phyloP scores from a whole-genome alignment of 2,113 vertebrate species.

The Macroglossus sobrinus region DNA sequence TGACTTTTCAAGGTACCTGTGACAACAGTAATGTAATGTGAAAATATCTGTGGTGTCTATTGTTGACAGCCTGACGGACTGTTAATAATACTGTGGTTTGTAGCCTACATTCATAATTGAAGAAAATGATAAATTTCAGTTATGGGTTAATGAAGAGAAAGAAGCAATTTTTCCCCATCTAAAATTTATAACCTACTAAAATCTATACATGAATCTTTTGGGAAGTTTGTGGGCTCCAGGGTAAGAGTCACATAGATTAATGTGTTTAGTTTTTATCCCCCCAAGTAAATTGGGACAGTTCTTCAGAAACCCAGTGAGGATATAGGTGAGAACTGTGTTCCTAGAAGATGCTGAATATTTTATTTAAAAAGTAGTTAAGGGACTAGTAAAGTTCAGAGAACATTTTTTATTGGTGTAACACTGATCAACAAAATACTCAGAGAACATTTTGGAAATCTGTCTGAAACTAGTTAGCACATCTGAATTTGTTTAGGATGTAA shows the following conservation, averaged over 20 bases:
- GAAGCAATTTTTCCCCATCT: not conserved
- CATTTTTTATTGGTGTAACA: too few species aligned
- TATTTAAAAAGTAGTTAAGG: not conserved
- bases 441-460: not conserved
- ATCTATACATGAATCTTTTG: not conserved
- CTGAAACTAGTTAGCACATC: not conserved
- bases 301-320: not conserved
- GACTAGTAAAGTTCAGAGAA: not conserved
- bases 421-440: not conserved
- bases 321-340: not conserved
- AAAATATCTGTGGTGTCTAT: conserved; percentile 28
- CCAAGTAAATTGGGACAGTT: not conserved
- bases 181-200: not conserved
- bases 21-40: not conserved
- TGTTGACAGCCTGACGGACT: conserved; percentile 1
- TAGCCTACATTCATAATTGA: not conserved
- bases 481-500: not conserved
- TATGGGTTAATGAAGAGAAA: conserved; percentile 4
- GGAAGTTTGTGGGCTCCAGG: not conserved
- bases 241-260: not conserved
- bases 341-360: not conserved
- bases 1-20: conserved; percentile 11
- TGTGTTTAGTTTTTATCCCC: not conserved
- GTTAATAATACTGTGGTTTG: not conserved
- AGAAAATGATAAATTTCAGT: conserved; percentile 14